Evolutionary conservation across 2,113 vertebrate species (phyloP).

Genomic region (Lophochroa leadbeateri): DNA sequence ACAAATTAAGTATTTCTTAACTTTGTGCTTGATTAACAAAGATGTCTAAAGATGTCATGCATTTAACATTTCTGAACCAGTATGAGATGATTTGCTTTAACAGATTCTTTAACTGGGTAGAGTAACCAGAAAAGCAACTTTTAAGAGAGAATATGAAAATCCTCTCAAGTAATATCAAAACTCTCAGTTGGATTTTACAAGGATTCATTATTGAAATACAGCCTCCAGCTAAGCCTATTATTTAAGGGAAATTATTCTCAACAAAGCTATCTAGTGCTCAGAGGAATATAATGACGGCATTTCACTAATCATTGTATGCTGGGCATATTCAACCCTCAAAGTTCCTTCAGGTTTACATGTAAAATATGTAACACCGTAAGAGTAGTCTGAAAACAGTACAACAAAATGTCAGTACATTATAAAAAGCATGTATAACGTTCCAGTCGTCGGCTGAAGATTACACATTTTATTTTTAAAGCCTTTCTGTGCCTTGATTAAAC

Average conservation of each 20-base stretch:
- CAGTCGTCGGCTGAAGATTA: background rate
- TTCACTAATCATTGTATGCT: background rate
- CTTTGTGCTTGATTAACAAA: conserved; percentile 7
- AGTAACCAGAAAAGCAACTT: background rate
- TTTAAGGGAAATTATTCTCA: conserved; percentile 44
- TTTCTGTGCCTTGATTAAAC: background rate
- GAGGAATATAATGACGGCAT: background rate
- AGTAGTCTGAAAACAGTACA: background rate
- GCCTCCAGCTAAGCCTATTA: conserved; percentile 6
- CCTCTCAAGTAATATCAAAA: background rate
- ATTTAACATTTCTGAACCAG: background rate
- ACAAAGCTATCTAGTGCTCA: background rate
- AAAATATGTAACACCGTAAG: background rate
- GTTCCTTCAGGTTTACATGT: background rate
- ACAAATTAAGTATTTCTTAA: background rate
- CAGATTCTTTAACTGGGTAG: background rate
- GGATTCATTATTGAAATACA: conserved; percentile 47
- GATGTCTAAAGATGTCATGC: background rate
- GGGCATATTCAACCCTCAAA: background rate
- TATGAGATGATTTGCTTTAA: background rate
- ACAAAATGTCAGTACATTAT: background rate
- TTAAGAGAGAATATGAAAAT: conserved; percentile 18
- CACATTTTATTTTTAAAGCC: background rate
- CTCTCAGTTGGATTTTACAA: background rate
- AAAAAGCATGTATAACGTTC: background rate